Conservation (phyloP, 2,888 invertebrate genomes). For the Xestia rhomboidea region DNA sequence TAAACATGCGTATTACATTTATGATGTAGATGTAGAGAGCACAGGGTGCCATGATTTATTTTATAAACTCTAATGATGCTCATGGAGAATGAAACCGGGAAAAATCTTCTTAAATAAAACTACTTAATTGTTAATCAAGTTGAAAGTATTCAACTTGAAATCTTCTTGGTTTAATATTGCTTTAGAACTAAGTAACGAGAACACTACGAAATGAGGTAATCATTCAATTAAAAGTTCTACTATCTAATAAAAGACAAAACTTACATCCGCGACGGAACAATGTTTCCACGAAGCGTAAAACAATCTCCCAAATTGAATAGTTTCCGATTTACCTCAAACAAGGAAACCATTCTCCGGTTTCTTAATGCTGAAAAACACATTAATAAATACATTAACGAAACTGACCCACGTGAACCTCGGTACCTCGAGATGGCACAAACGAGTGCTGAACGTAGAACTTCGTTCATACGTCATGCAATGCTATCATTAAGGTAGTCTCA, state of each 20-base stretch:
- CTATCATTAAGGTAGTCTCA: constrained; percentile 85
- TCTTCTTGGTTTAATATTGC: constrained; percentile 13
- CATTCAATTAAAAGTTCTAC: constrained; percentile 46
- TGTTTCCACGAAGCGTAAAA: constrained; percentile 32
- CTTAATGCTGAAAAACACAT: constrained; percentile 48
- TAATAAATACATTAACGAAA: constrained; percentile 48
- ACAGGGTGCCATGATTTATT: neutral
- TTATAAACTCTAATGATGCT: neutral
- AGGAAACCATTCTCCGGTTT: constrained; percentile 42
- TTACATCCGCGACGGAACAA: constrained; percentile 23
- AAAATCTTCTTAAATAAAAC: neutral
- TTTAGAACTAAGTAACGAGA: constrained; percentile 23
- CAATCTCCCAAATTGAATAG: constrained; percentile 47
- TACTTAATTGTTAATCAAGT: neutral
- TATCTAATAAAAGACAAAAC: constrained; percentile 39
- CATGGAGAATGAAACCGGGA: neutral
- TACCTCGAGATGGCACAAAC: constrained; percentile 41
- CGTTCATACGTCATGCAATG: constrained; percentile 81
- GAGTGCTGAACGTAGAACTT: constrained; percentile 41
- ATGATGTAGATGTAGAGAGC: neutral
- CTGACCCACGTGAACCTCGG: constrained; percentile 26
- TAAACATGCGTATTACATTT: neutral
- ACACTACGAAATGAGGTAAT: constrained; percentile 34
- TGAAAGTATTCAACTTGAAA: neutral
- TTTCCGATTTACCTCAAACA: constrained; percentile 47